phyloP scores from a whole-genome alignment of 1,140 invertebrate genomes.

The Nautilus pompilius region DNA sequence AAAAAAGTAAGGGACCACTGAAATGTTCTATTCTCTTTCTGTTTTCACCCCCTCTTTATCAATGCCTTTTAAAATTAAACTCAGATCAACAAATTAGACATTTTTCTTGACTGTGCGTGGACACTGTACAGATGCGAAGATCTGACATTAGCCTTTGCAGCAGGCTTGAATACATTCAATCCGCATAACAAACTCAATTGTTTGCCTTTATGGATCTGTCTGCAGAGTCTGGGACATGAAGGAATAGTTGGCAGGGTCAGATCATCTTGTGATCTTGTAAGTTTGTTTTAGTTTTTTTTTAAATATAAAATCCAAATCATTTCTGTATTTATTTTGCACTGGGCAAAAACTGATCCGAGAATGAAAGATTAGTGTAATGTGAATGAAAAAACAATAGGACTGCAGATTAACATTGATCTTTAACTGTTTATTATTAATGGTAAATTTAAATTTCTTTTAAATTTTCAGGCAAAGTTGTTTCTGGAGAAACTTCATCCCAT shows the following conservation, averaged over 20 bases:
- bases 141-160: slow-evolving; percentile 62
- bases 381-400: too few relatives aligned
- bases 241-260: slow-evolving; percentile 70
- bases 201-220: slow-evolving; percentile 77
- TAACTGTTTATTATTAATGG: neutral
- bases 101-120: slow-evolving; percentile 33
- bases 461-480: neutral
- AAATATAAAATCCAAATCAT: neutral
- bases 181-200: slow-evolving; percentile 65
- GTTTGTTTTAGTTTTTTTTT: slow-evolving; percentile 9
- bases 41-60: too few relatives aligned
- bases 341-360: too few relatives aligned
- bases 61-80: too few relatives aligned
- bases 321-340: neutral
- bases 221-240: slow-evolving; percentile 73
- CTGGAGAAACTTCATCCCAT: neutral
- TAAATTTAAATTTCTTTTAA: neutral
- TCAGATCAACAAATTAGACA: too few relatives aligned
- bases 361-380: too few relatives aligned
- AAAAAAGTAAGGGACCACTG: too few relatives aligned
- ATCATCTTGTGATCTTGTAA: slow-evolving; percentile 69
- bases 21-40: too few relatives aligned
- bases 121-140: slow-evolving; percentile 58
- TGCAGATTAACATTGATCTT: too few relatives aligned
- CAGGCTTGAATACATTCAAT: slow-evolving; percentile 63